These are phyloP conservation scores for Agapostemon virescens DNA, from an alignment of 2,888 invertebrate species.

Conservation along the genomic window DNA sequence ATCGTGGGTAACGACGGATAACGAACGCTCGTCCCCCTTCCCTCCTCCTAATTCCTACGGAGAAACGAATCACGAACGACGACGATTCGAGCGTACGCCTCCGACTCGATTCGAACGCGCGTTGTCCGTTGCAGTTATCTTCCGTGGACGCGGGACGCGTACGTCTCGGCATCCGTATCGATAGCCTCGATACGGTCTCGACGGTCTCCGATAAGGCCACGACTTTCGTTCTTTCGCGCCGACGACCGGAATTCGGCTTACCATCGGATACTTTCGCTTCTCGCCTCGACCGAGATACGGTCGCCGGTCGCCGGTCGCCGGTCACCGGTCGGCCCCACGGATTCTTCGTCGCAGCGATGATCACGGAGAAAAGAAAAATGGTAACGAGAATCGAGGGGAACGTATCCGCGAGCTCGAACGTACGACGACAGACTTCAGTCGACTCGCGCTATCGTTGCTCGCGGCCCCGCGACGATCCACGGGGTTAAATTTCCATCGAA, in stretches of 20 bases:
- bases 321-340: not conserved
- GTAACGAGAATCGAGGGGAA: not conserved
- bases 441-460: not conserved
- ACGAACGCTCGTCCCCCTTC: not conserved
- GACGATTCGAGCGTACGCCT: not conserved
- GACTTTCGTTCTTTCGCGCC: slow-evolving; percentile 44
- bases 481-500: slow-evolving; percentile 32
- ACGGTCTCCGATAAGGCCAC: slow-evolving; percentile 8
- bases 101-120: not conserved
- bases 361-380: not conserved
- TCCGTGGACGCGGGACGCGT: not conserved
- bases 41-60: no score
- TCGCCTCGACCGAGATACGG: not conserved
- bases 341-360: not conserved
- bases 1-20: not conserved
- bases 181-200: slow-evolving; percentile 45
- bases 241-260: not conserved
- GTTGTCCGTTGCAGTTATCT: not conserved
- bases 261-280: slow-evolving; percentile 48
- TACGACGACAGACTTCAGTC: slow-evolving; percentile 17
- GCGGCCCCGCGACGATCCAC: not conserved
- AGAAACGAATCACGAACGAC: not conserved
- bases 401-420: not conserved
- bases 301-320: slow-evolving; percentile 9
- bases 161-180: not conserved